Conservation (phyloP, 2,797 vertebrate genomes). For the Martes flavigula region DNA sequence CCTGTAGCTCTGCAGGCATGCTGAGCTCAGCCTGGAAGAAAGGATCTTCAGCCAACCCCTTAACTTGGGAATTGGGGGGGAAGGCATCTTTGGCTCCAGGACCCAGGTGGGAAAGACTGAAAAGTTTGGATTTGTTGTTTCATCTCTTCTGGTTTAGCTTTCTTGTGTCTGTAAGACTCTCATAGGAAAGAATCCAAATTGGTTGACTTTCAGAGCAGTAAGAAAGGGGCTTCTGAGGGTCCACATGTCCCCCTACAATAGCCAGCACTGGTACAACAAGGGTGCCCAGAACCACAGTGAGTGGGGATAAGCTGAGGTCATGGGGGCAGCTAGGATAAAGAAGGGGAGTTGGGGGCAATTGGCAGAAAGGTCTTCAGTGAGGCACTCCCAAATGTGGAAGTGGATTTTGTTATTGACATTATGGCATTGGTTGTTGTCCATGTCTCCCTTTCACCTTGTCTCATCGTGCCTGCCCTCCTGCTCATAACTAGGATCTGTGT, state of each 20-base stretch:
- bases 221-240: background rate
- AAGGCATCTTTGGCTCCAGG: background rate
- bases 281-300: too few species aligned
- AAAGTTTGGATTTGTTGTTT: background rate
- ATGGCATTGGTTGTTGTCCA: background rate
- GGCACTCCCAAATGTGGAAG: background rate
- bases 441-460: background rate
- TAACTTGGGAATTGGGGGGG: background rate
- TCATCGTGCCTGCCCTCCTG: accelerated
- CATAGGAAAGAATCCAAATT: background rate
- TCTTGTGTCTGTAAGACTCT: background rate
- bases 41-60: background rate
- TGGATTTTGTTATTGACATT: background rate
- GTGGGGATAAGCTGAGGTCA: too few species aligned
- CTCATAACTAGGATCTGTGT: background rate
- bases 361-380: background rate
- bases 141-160: background rate
- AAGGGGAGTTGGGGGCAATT: background rate
- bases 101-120: background rate
- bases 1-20: background rate
- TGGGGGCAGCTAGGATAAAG: background rate
- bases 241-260: background rate
- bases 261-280: background rate
- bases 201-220: background rate
- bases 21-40: background rate